phyloP scores from a whole-genome alignment of 2,888 invertebrate species.

The Ariolimax columbianus region DNA sequence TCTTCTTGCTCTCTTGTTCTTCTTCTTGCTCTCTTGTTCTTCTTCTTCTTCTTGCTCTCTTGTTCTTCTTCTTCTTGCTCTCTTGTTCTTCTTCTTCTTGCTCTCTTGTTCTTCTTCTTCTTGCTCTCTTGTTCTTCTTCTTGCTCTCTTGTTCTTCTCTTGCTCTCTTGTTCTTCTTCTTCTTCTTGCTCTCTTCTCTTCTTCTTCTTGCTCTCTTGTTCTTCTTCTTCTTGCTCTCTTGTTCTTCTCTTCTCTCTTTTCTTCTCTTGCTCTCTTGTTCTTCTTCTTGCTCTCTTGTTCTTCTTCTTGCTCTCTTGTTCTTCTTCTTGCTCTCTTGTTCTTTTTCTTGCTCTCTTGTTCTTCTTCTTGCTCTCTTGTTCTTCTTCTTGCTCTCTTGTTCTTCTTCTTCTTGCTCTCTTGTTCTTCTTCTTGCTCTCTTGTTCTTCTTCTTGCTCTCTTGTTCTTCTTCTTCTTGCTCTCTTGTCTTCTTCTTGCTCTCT shows the following conservation, averaged over 20 bases:
- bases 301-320: not conserved
- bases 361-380: not conserved
- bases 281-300: not conserved
- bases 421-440: not conserved
- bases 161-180: too few species aligned
- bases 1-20: too few species aligned
- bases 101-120: too few species aligned
- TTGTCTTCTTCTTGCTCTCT: not conserved
- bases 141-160: too few species aligned
- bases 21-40: too few species aligned
- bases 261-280: not conserved
- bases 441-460: not conserved
- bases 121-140: too few species aligned
- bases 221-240: too few species aligned
- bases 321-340: not conserved
- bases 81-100: too few species aligned
- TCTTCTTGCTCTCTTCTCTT: too few species aligned
- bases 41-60: too few species aligned
- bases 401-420: not conserved
- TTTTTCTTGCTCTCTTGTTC: slow-evolving; percentile 28
- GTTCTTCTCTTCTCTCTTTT: not conserved
- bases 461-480: not conserved
- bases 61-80: too few species aligned
- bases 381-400: not conserved
- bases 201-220: too few species aligned